These are phyloP conservation scores for Morone chrysops DNA, from an alignment of 2,113 vertebrate species.

Conservation along the genomic window DNA sequence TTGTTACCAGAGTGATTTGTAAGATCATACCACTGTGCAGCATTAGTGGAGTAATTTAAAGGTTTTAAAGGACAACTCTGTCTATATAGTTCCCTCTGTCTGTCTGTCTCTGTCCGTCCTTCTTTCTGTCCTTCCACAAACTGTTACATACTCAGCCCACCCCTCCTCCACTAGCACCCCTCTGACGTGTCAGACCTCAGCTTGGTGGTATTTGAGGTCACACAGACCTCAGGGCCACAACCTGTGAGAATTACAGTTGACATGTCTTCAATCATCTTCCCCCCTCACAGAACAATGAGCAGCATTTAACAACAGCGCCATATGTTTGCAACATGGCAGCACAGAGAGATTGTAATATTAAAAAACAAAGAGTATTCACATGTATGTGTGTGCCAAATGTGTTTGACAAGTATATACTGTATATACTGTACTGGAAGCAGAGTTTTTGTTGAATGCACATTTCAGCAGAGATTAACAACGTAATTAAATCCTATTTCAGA, in stretches of 20 bases:
- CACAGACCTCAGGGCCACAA: slow-evolving; percentile 62
- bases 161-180: slow-evolving; percentile 11
- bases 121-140: slow-evolving; percentile 7
- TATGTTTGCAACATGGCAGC: slow-evolving; percentile 72
- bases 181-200: slow-evolving; percentile 57
- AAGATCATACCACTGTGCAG: slow-evolving; percentile 56
- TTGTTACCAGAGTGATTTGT: slow-evolving; percentile 70
- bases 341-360: slow-evolving; percentile 35
- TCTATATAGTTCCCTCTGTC: background rate
- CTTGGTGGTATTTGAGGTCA: slow-evolving; percentile 74
- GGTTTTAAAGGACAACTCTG: slow-evolving; percentile 49
- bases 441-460: slow-evolving; percentile 1
- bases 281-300: slow-evolving; percentile 63
- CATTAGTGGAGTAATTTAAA: slow-evolving; percentile 52
- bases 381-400: slow-evolving; percentile 11
- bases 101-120: background rate
- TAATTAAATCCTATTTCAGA: background rate
- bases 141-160: background rate
- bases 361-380: slow-evolving; percentile 31
- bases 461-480: background rate
- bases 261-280: slow-evolving; percentile 71
- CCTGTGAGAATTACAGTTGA: slow-evolving; percentile 66
- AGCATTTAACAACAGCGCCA: slow-evolving; percentile 69
- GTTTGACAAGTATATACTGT: background rate
- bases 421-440: background rate